These are phyloP conservation scores for Drosophila mettleri DNA, from an alignment of 2,888 invertebrate species.

Conservation along the genomic window DNA sequence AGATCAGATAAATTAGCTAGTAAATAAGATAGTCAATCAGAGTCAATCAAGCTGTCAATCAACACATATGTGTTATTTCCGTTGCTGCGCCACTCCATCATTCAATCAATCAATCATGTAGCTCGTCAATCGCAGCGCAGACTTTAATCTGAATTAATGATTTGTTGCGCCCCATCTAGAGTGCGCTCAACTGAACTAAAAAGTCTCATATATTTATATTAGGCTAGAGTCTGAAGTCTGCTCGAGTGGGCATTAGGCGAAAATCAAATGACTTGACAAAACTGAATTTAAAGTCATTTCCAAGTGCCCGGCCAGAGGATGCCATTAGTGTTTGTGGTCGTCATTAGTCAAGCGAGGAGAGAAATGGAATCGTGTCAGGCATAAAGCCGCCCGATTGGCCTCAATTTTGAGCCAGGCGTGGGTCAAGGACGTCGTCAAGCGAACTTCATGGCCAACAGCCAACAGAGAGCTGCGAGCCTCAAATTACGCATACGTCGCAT, in stretches of 20 bases:
- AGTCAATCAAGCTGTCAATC: neutral
- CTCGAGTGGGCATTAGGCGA: conserved; percentile 25
- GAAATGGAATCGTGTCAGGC: conserved; percentile 45
- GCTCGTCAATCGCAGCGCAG: neutral
- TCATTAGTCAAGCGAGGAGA: conserved; percentile 44
- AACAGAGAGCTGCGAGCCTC: conserved; percentile 7
- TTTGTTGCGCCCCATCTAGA: neutral
- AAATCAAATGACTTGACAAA: conserved; percentile 39
- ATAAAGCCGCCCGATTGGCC: conserved; percentile 46
- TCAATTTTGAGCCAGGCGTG: neutral
- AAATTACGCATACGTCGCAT: conserved; percentile 51
- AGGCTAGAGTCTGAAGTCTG: conserved; percentile 4
- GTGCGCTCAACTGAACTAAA: neutral
- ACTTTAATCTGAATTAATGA: neutral
- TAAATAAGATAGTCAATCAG: too few relatives aligned
- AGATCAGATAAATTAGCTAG: too few relatives aligned
- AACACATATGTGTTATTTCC: neutral
- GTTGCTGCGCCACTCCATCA: neutral
- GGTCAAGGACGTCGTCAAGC: conserved; percentile 23
- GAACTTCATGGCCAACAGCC: conserved; percentile 9
- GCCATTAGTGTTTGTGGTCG: conserved; percentile 29
- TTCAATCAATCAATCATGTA: neutral
- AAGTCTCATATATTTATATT: conserved; percentile 8
- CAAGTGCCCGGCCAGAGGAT: conserved; percentile 34
- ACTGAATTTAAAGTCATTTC: conserved; percentile 21